Evolutionary conservation across 2,888 invertebrate genomes (phyloP), one percentile per base, ranked within the genome.

Genomic region (Abrostola triplasia): DNA sequence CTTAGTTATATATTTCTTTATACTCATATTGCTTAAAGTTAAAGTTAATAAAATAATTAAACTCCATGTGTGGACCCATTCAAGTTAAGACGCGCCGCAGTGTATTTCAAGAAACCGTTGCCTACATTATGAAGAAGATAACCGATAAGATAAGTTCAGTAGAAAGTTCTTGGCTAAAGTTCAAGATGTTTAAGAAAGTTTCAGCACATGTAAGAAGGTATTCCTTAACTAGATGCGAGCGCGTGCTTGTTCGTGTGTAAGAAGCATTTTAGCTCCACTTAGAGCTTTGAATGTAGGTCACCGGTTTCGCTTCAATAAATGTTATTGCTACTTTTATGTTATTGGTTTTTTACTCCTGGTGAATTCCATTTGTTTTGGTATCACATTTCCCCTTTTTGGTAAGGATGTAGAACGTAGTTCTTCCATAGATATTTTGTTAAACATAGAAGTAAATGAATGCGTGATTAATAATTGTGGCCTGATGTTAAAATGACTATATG

Each of bases 271-370:
- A 54, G 38, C 12, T 52, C 59, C 40, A 70, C 58, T 59, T 60
- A 41, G 48, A 65, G 52, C 65, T 59, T 6, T 7, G 13, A 35
- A 73, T 55, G 42, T 70, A 60, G 75, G 75, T 70, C 73, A 59
- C 37, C 13, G 44, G 44, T 44, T 51, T 44, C 41, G 41, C 40
- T 52, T 12, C 24, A 41, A 12, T 13, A 50, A 59, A 44, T 40
- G 12, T 40, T 60, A 38, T 59, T 49, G 44, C 12, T 56, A 24
- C 48, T 52, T 54, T 44, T 59, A 53, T 56, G 40, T 66, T 40
- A 36, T 47, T 47, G 44, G 13, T 9, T 12, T 47, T 47, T 47
- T 47, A 47, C 13, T 47, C 44, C 8, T 8, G 13, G 5, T n/a
- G 44, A 24, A 47, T 47, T 47, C 44, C 9, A 8, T 47, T 24